phyloP scores from a whole-genome alignment of 1,140 invertebrate genomes.

The Mizuhopecten yessoensis region DNA sequence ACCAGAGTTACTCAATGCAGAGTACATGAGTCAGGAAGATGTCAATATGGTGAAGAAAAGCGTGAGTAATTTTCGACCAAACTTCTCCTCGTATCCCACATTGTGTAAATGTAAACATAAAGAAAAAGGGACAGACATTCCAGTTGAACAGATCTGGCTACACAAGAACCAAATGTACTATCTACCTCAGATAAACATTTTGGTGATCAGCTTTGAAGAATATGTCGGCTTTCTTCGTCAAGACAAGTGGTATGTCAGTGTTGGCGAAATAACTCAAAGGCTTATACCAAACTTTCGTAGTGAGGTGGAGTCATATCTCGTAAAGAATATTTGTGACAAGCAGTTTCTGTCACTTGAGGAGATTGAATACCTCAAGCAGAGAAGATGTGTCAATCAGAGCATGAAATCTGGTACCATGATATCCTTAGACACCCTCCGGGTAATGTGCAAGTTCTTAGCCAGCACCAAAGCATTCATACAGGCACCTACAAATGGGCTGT shows the following conservation, averaged over 20 bases:
- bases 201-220: slow-evolving; percentile 53
- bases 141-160: slow-evolving; percentile 62
- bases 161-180: slow-evolving; percentile 57
- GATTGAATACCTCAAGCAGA: slow-evolving; percentile 52
- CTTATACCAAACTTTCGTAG: slow-evolving; percentile 51
- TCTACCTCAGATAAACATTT: slow-evolving; percentile 53
- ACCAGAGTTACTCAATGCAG: background rate
- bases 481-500: slow-evolving; percentile 44
- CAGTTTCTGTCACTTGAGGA: slow-evolving; percentile 51
- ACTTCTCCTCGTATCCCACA: slow-evolving; percentile 56
- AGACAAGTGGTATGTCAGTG: slow-evolving; percentile 53
- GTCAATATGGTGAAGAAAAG: slow-evolving; percentile 46
- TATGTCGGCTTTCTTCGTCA: slow-evolving; percentile 52
- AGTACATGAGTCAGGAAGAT: background rate
- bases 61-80: slow-evolving; percentile 47
- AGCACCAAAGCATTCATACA: slow-evolving; percentile 4
- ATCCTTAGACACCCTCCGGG: slow-evolving; percentile 46
- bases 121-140: slow-evolving; percentile 43
- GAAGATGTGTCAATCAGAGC: slow-evolving; percentile 48
- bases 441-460: slow-evolving; percentile 49
- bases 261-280: slow-evolving; percentile 50
- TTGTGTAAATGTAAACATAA: slow-evolving; percentile 46
- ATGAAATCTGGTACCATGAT: slow-evolving; percentile 38
- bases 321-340: slow-evolving; percentile 40
- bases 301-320: slow-evolving; percentile 51